Conservation (phyloP, 1,140 invertebrate species). For the Teleogryllus occipitalis region DNA sequence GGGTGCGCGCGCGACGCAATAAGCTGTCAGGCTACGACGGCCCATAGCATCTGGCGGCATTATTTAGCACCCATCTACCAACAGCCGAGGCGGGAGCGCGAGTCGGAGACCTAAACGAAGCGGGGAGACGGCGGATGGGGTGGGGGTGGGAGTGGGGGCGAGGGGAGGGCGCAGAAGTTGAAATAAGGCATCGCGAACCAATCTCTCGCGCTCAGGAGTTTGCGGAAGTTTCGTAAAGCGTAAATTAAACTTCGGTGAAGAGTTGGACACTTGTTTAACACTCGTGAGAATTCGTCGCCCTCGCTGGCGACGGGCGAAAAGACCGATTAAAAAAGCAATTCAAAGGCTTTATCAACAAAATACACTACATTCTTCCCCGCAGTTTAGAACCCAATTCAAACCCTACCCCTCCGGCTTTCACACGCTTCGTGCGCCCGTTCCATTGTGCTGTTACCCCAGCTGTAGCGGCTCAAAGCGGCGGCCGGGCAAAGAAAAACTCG, state of each 20-base stretch:
- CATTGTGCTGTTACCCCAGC: not conserved
- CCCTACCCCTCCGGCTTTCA: not conserved
- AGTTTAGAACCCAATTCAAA: not conserved
- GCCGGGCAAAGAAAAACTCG: not conserved
- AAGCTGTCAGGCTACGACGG: no score
- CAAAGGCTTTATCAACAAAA: conserved; percentile 1
- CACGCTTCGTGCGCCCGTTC: not conserved
- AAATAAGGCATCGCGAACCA: not conserved
- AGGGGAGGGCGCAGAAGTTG: not conserved
- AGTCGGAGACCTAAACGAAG: not conserved
- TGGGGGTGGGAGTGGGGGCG: no score
- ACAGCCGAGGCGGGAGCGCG: not conserved
- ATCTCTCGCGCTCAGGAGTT: not conserved
- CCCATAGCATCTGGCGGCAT: not conserved
- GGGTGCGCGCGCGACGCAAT: no score
- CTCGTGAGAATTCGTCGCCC: not conserved
- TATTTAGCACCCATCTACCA: not conserved
- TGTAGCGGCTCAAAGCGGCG: not conserved
- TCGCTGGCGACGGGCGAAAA: not conserved
- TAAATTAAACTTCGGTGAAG: not conserved
- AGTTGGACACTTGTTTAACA: conserved; percentile 4
- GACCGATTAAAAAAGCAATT: not conserved
- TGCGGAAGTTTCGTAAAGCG: not conserved
- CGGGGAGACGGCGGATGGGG: not conserved
- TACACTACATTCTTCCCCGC: not conserved